Conservation (phyloP, 2,797 vertebrate species). For the Dendrocincla tyrannina region DNA sequence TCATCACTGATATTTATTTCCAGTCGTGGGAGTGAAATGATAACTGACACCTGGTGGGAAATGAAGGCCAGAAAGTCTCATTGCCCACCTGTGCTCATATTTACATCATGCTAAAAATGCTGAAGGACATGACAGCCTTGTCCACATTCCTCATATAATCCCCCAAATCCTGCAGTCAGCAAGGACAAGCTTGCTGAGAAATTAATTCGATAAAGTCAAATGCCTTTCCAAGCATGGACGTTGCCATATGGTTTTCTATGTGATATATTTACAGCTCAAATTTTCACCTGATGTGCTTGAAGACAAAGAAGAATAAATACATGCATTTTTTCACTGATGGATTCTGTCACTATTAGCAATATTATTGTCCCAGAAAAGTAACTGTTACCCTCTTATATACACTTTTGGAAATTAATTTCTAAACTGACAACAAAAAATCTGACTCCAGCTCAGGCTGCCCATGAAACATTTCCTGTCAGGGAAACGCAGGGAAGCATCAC, state of each 20-base stretch:
- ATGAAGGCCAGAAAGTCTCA: not conserved
- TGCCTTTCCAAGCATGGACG: not conserved
- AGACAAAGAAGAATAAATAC: not conserved
- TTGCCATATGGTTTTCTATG: constrained; percentile 16
- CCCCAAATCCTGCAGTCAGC: not conserved
- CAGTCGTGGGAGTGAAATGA: not conserved
- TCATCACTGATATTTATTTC: not conserved
- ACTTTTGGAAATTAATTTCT: not conserved
- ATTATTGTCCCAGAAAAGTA: not conserved
- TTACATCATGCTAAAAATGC: constrained; percentile 7
- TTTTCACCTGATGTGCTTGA: not conserved
- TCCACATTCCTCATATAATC: not conserved
- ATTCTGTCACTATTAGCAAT: not conserved
- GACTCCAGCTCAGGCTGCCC: not conserved
- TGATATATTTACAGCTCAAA: not conserved
- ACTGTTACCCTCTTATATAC: not conserved
- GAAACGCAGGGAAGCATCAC: not conserved
- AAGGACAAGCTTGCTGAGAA: constrained; percentile 37
- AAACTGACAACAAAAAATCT: not conserved
- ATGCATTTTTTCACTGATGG: not conserved
- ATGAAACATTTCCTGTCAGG: not conserved
- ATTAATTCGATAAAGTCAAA: not conserved
- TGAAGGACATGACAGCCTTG: not conserved
- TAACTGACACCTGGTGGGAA: not conserved
- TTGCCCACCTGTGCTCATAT: constrained; percentile 7